phyloP scores from a whole-genome alignment of 2,888 invertebrate species.

The Acleris holmiana region DNA sequence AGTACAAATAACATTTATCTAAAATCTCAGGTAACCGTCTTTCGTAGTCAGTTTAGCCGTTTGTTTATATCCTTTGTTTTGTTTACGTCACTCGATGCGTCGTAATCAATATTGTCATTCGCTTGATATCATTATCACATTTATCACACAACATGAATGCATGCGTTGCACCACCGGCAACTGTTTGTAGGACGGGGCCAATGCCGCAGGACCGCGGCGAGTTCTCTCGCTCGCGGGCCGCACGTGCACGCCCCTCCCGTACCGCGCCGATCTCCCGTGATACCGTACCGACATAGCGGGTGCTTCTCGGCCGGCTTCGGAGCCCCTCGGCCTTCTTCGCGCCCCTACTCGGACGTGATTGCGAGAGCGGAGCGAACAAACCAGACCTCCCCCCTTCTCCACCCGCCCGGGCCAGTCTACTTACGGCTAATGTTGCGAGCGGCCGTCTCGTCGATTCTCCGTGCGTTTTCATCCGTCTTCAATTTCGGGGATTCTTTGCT shows the following conservation, averaged over 20 bases:
- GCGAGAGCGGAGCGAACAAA: conserved; percentile 55
- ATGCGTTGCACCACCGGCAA: conserved; percentile 33
- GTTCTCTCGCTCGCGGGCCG: conserved; percentile 40
- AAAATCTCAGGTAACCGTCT: too few relatives aligned
- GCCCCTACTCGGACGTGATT: conserved; percentile 64
- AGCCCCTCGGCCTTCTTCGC: conserved; percentile 63
- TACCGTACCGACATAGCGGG: conserved; percentile 55
- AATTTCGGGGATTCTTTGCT: conserved; percentile 68
- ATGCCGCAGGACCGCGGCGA: conserved; percentile 36
- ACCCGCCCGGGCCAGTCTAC: conserved; percentile 69
- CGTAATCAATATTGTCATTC: conserved; percentile 31
- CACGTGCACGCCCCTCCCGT: conserved; percentile 41
- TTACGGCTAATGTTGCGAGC: conserved; percentile 56
- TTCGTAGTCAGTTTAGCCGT: background rate
- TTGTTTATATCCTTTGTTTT: conserved; percentile 5
- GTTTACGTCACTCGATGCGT: conserved; percentile 8
- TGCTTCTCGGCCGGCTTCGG: conserved; percentile 60
- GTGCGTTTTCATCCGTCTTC: conserved; percentile 65
- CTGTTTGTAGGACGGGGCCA: conserved; percentile 34
- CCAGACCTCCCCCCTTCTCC: conserved; percentile 56
- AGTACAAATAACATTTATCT: too few relatives aligned
- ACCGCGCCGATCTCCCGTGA: conserved; percentile 48
- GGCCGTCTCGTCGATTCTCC: conserved; percentile 51
- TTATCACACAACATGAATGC: conserved; percentile 30
- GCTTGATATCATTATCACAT: conserved; percentile 31